Base-by-base conservation (phyloP, 2,888 invertebrate genomes). In the Xanthorhoe spadicearia region DNA sequence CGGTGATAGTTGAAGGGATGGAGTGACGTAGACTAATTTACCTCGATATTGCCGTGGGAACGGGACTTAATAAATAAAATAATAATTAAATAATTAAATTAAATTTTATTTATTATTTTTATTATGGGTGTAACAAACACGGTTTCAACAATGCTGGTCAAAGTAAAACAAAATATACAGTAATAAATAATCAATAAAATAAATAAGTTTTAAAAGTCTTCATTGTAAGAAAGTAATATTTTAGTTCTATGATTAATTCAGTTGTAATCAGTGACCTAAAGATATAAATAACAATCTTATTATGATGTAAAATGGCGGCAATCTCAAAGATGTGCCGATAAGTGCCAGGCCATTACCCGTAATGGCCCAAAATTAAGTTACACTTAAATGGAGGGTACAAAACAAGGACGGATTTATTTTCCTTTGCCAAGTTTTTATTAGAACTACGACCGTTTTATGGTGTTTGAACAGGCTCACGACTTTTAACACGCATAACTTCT, bases 321-420 rank as follows among this genome's bases (percentile, higher is more conserved):
- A 72, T 68, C 69, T 63, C 61, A 9, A 52, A 68, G 85, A 86
- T 86, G 83, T 78, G 75, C 79, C 84, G 85, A 87, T 88, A 90
- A 91, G 85, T 86, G 86, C 80, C 79, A 74, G 74, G 79, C 85
- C 86, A 88, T 88, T 85, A 82, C 72, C 77, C 73, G 79, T 87
- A 89, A 91, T 90, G 89, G 87, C 69, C 74, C 76, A 73, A 88
- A 89, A 90, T 90, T 87, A 87, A 89, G 83, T 91, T 89, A 88
- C 81, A 85, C 81, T 83, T 80, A 83, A 86, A 83, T 82, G 66
- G 71, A 64, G 70, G 71, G 79, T 79, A 73, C 74, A 76, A 75
- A 76, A 74, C 73, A 76, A 76, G 73, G 73, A 73, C 64, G 71
- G 69, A 71, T 72, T 74, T 76, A 74, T 74, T 73, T 74, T 72